Evolutionary conservation across 2,888 invertebrate species (phyloP).

Genomic region (Taenaris catops): DNA sequence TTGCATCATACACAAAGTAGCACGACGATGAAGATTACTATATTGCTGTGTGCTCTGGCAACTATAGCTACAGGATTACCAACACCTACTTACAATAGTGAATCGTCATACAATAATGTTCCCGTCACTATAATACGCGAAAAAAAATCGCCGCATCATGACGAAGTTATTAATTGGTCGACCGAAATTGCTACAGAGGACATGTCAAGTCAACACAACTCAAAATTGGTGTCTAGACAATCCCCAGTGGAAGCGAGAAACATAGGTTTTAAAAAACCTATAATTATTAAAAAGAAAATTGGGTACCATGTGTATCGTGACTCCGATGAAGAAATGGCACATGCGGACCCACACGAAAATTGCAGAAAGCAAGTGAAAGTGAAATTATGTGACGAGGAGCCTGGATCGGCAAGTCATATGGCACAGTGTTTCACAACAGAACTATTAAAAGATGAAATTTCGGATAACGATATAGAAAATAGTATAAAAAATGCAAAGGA

Average conservation of each 20-base stretch:
- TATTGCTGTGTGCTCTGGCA: slow-evolving; percentile 51
- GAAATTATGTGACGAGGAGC: slow-evolving; percentile 50
- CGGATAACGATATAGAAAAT: slow-evolving; percentile 51
- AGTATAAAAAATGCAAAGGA: slow-evolving; percentile 58
- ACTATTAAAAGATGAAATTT: slow-evolving; percentile 27
- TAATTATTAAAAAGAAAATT: slow-evolving; percentile 53
- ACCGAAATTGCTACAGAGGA: slow-evolving; percentile 13
- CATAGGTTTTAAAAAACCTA: slow-evolving; percentile 41
- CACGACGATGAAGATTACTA: slow-evolving; percentile 59
- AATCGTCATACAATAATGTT: slow-evolving; percentile 22
- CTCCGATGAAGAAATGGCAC: slow-evolving; percentile 55
- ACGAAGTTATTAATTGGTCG: slow-evolving; percentile 22
- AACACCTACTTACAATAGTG: slow-evolving; percentile 30
- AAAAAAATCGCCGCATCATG: slow-evolving; percentile 40
- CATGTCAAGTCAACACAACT: slow-evolving; percentile 1
- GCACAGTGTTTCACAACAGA: slow-evolving; percentile 31
- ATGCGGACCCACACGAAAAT: slow-evolving; percentile 43
- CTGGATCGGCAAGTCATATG: slow-evolving; percentile 31
- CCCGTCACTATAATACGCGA: slow-evolving; percentile 36
- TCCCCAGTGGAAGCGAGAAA: slow-evolving; percentile 35
- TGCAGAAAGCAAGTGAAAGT: slow-evolving; percentile 58
- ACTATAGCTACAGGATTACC: slow-evolving; percentile 51
- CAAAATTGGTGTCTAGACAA: slow-evolving; percentile 16
- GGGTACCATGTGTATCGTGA: slow-evolving; percentile 53
- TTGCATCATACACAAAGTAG: slow-evolving; percentile 43